Base-by-base conservation (phyloP, 64 coral and sea anemone species). In the Montipora efflorescens region DNA sequence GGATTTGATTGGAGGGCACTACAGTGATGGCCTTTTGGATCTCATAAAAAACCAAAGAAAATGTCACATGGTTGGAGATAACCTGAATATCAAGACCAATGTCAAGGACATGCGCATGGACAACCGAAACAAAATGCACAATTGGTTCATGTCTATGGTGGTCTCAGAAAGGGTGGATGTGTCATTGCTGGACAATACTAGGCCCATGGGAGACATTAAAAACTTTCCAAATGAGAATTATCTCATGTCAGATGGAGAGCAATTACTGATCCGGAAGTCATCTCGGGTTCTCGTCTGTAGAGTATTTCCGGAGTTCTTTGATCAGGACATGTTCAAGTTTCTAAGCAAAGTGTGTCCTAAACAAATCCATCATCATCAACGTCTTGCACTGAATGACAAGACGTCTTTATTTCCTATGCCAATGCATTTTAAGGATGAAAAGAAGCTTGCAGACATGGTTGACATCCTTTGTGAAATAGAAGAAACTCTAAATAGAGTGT, bases 111-210 rank as follows among this genome's bases (percentile, higher is more conserved):
- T 52, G 76, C 48, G 71, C 25, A 76, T 57, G 47, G 76, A 57
- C 73, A 55, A 53, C 51, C n/a, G n/a, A 89, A 89, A 73, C 28
- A 89, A 49, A 89, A 66, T 89, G 87, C 72, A 87, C 69, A 87
- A 87, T n/a, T 87, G 64, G 69, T 88, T 88, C 44, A 88, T 88
- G 87, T 89, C 72, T 58, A 89, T 89, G 87, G 72, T 89, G 50
- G 72, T 89, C 2, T 69, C 76, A 43, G 87, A 89, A 58, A 58
- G 72, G 19, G 87, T 89, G 21, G 87, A 77, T 44, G 36, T 76
- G 22, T 45, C 87, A 59, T 58, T 36, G 50, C 76, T 77, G 44
- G 72, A 89, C 49, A 89, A 89, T 47, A 77, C 71, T 16, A 57
- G 18, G 20, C 20, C 87, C 14, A 58, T 77, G 59, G 87, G 48